A percentile compares a stretch with the other conserved stretches of the same genome.
Evolutionary conservation across 2,888 invertebrate genomes (phyloP).

Genomic region (Pachycephus smyrnensis): DNA sequence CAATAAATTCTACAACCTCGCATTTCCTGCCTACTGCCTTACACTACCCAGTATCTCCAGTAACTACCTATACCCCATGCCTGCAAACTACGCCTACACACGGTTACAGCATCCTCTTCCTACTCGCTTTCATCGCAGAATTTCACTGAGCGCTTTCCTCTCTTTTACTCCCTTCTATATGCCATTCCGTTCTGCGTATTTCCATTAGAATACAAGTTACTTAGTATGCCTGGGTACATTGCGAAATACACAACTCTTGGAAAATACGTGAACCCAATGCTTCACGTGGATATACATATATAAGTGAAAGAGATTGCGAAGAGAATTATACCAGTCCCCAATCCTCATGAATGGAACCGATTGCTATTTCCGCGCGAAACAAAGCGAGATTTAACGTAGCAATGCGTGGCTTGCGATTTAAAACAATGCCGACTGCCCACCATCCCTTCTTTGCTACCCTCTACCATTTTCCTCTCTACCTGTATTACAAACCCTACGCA

Average conservation of each 20-base stretch:
- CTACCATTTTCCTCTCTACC: background rate
- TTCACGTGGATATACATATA: background rate
- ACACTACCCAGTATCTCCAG: background rate
- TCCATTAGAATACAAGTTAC: background rate
- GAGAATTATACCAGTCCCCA: background rate
- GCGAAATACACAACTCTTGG: background rate
- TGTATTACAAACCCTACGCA: background rate
- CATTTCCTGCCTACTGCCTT: background rate
- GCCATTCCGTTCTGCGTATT: background rate
- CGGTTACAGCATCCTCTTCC: background rate
- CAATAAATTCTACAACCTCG: conserved; percentile 15
- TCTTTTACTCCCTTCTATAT: background rate
- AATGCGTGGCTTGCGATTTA: conserved; percentile 30
- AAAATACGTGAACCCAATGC: background rate
- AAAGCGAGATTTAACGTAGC: conserved; percentile 33
- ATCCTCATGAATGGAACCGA: conserved; percentile 12
- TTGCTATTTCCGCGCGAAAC: conserved; percentile 29
- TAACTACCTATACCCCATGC: background rate
- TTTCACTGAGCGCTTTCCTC: background rate
- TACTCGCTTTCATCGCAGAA: background rate
- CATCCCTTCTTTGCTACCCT: background rate
- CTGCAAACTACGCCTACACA: background rate
- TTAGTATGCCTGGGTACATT: background rate
- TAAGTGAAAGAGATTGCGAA: background rate
- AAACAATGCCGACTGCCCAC: conserved; percentile 39